Base-by-base conservation (phyloP, 1,140 invertebrate genomes). In the Drosophila cardini region DNA sequence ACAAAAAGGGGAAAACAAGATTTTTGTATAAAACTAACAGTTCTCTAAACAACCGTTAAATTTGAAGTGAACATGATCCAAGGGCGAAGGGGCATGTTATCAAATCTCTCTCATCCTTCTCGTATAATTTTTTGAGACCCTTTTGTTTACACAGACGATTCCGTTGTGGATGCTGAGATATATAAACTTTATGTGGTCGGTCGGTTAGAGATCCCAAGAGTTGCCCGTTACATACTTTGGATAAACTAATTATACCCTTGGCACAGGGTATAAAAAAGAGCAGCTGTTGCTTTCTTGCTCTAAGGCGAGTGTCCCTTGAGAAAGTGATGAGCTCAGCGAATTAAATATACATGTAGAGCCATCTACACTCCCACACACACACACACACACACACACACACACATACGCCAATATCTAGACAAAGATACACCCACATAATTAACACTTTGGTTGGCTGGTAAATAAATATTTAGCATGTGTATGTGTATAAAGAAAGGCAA, bases 381-480 rank as follows among this genome's bases (percentile, higher is more conserved):
- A n/a, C 30, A 64, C 15, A 50, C 26, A 46, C n/a, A 48, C 11
- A 60, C 7, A 57, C 11, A 16, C 42, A 7, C 15, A 38, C 30
- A 58, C 3, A 18, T 4, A 8, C 5, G 13, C 8, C 18, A 9
- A 32, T 6, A 26, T 10, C 8, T 26, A 36, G 13, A 36, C 68
- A 52, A 7, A 43, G 53, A 60, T 56, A 78, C 78, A 50, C 76
- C 71, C 78, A 81, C 73, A 80, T 77, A 81, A 81, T 81, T 81
- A 81, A 81, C 81, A 85, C 82, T 85, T 72, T 86, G 78, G 60
- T 77, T 80, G 73, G 56, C 71, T 76, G 71, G 69, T 74, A 67
- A 68, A 84, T 86, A 84, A 84, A 84, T 84, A 84, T 80, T 86
- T 85, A 72, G 76, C 80, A 72, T 84, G 80, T 75, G 76, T 84